Evolutionary conservation across 1,140 invertebrate species (phyloP), one percentile per base, ranked within the genome.

Genomic region (Drosophila bipectinata): DNA sequence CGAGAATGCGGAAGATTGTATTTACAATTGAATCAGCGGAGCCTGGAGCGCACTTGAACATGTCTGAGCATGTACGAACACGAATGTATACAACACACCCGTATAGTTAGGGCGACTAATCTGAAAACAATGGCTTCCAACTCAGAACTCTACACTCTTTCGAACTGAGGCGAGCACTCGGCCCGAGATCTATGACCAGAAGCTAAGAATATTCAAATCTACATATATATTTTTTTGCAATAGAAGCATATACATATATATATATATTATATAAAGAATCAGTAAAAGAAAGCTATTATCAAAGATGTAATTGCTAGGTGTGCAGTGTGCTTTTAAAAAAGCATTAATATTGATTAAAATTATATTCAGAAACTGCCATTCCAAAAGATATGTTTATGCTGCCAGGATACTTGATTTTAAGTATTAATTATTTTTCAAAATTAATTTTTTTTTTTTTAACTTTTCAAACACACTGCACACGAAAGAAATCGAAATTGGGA

Each of bases 391-490:
- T 37, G 34, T 37, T 37, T 37, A 10, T 37, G 34, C 34, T 37
- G 34, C 34, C 34, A 37, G 10, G 12, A 12, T 30, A 21, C 8
- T 12, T 6, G n/a, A 57, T 30, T 9, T 6, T 21, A 30, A 48
- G 10, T 1, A n/a, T n/a, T n/a, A n/a, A n/a, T n/a, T n/a, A n/a
- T n/a, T n/a, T n/a, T n/a, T 21, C 2, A 12, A 12, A 4, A 24
- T 37, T 8, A 7, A 54, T 32, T 32, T 10, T 39, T 21, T 0
- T 18, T 12, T 45, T 9, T 4, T 51, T 15, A 8, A 18, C 28
- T n/a, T 73, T 30, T 32, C 6, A 60, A 57, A 39, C 32, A 58
- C 62, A 49, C 39, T 62, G 60, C 66, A 63, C 69, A 63, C 67
- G 6, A 41, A 41, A 41, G 12, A 14, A 44, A 6, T 18, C 5